Evolutionary conservation across 2,888 invertebrate species (phyloP).

Genomic region (Parthenolecanium corni): DNA sequence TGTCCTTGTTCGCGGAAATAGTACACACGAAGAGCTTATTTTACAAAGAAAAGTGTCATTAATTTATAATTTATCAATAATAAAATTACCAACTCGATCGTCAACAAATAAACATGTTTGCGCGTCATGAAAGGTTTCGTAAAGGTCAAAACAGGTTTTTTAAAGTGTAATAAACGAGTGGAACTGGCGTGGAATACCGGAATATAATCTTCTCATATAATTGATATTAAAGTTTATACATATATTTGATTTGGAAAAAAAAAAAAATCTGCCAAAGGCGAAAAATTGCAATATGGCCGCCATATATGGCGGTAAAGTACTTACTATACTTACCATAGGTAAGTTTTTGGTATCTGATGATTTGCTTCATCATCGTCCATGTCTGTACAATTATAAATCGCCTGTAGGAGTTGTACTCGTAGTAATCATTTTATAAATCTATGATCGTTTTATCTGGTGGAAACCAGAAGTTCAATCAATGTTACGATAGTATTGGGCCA

Average conservation of each 20-base stretch:
- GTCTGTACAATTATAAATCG: no score
- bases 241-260: slow-evolving; percentile 24
- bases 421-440: no score
- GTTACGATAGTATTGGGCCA: no score
- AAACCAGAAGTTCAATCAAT: no score
- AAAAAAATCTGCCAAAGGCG: slow-evolving; percentile 17
- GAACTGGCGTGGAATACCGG: slow-evolving; percentile 24
- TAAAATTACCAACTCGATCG: slow-evolving; percentile 19
- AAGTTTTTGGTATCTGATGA: no score
- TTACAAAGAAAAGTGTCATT: not conserved
- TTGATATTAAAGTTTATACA: slow-evolving; percentile 14
- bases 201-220: slow-evolving; percentile 15
- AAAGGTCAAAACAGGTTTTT: slow-evolving; percentile 25
- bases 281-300: slow-evolving; percentile 13
- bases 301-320: not conserved
- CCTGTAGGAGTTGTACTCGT: no score
- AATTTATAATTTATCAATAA: slow-evolving; percentile 23
- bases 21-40: no score
- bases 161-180: slow-evolving; percentile 9
- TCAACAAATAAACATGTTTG: slow-evolving; percentile 26
- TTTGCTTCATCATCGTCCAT: no score
- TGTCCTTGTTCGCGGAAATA: no score
- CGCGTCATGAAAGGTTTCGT: slow-evolving; percentile 20
- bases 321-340: no score
- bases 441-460: no score